These are phyloP conservation scores for Morus bassanus DNA, from an alignment of 2,797 vertebrate genomes.

Conservation along the genomic window DNA sequence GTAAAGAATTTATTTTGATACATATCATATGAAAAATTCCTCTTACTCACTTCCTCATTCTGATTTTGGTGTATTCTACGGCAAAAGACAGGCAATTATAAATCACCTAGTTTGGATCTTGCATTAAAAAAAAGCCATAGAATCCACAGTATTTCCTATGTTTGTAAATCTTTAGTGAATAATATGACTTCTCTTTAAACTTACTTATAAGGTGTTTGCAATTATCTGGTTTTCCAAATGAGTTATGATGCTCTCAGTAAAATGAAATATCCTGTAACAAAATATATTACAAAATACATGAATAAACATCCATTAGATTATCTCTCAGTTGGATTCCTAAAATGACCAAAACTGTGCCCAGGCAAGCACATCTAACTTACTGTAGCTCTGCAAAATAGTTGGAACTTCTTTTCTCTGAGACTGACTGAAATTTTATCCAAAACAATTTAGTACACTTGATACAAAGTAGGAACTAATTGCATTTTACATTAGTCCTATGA, in stretches of 20 bases:
- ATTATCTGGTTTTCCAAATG: not conserved
- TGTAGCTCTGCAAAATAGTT: not conserved
- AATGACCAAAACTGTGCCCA: not conserved
- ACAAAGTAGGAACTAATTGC: not conserved
- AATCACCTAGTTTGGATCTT: not conserved
- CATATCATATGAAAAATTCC: not conserved
- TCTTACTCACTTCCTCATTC: not conserved
- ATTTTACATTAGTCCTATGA: not conserved
- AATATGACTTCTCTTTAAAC: not conserved
- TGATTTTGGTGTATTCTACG: not conserved
- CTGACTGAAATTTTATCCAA: not conserved
- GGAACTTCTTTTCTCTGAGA: not conserved
- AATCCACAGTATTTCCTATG: not conserved
- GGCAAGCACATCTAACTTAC: not conserved
- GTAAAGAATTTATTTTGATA: not conserved
- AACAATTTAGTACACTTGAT: not conserved
- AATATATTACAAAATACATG: not conserved
- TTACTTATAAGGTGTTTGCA: not conserved
- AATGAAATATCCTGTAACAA: not conserved
- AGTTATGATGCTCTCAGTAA: not conserved
- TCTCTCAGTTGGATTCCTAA: not conserved
- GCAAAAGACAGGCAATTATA: not conserved
- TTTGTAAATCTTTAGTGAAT: not conserved
- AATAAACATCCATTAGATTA: not conserved
- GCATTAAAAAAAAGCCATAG: not conserved